These are phyloP conservation scores for Dromius quadrimaculatus DNA, from an alignment of 2,888 invertebrate species.

Conservation along the genomic window DNA sequence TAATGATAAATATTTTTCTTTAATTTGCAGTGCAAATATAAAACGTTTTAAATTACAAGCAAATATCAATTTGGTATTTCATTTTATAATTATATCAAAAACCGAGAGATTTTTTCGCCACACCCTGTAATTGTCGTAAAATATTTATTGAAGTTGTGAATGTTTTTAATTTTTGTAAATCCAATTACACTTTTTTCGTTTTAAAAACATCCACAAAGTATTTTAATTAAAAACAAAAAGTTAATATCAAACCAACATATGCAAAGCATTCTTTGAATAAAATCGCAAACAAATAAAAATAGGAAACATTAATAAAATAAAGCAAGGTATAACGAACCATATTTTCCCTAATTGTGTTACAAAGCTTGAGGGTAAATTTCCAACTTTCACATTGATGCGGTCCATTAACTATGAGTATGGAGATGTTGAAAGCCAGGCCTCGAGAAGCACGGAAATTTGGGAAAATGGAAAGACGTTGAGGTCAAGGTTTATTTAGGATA, in stretches of 20 bases:
- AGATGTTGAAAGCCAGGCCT: background rate
- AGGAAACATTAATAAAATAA: too few species aligned
- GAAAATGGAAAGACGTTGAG: constrained; percentile 13
- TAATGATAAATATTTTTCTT: constrained; percentile 5
- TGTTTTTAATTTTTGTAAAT: too few species aligned
- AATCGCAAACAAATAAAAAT: constrained; percentile 4
- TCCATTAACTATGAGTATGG: background rate
- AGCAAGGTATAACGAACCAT: constrained; percentile 28
- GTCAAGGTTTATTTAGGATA: constrained; percentile 33
- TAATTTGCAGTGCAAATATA: background rate
- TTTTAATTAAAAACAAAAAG: background rate
- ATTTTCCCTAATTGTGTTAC: background rate
- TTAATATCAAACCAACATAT: background rate
- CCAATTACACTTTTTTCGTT: too few species aligned
- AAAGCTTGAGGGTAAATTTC: background rate
- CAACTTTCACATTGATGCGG: constrained; percentile 6
- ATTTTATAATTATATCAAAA: too few species aligned
- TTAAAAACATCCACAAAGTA: too few species aligned
- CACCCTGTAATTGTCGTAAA: too few species aligned
- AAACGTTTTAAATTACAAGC: too few species aligned
- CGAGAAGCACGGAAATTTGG: constrained; percentile 5
- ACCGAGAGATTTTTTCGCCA: too few species aligned
- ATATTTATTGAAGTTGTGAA: too few species aligned
- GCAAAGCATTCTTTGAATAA: constrained; percentile 14
- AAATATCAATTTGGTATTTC: too few species aligned